phyloP scores from a whole-genome alignment of 2,888 invertebrate genomes.

The Diogma glabrata region DNA sequence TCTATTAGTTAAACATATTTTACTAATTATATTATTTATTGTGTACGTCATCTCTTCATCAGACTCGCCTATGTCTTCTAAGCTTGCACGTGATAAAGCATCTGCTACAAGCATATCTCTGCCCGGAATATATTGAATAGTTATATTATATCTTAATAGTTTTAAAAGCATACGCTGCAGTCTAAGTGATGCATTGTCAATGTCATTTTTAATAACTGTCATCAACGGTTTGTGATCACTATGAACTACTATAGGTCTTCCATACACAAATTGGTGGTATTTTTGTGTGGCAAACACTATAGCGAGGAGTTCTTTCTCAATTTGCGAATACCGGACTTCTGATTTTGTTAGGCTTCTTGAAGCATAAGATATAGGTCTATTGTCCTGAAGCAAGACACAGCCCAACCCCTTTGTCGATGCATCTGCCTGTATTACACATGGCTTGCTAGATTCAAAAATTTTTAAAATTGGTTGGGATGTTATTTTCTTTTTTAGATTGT shows the following conservation, averaged over 20 bases:
- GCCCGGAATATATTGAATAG: constrained; percentile 10
- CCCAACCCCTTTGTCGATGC: neutral
- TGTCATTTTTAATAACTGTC: neutral
- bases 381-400: neutral
- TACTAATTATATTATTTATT: too few relatives aligned
- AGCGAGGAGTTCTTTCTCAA: neutral
- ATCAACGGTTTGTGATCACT: neutral
- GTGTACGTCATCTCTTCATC: too few relatives aligned
- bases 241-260: constrained; percentile 1
- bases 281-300: neutral
- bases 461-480: neutral
- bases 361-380: neutral
- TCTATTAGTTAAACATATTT: too few relatives aligned
- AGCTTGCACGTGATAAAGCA: too few relatives aligned
- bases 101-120: constrained; percentile 17
- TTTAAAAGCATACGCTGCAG: neutral
- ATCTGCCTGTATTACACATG: neutral
- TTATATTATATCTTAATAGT: neutral
- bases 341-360: neutral
- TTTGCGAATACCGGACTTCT: too few relatives aligned
- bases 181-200: neutral
- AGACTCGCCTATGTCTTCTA: too few relatives aligned
- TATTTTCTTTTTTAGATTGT: neutral
- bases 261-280: constrained; percentile 13
- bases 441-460: neutral